Base-by-base conservation (phyloP, 2,797 vertebrate genomes). In the Falco naumanni region DNA sequence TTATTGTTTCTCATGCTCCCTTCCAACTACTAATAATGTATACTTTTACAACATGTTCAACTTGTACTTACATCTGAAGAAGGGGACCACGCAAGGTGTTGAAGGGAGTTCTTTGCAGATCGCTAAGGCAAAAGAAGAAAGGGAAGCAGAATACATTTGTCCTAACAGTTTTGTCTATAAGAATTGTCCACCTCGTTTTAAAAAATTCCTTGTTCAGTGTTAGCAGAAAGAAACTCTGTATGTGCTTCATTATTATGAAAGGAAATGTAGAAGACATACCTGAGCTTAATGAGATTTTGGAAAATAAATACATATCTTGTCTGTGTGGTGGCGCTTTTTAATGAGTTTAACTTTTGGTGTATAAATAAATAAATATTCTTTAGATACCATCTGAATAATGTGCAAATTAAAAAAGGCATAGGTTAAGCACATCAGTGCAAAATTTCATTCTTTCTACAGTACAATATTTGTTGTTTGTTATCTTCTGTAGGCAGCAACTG, bases 381-480 rank as follows among this genome's bases (percentile, higher is more conserved):
- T 60, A 81, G 94, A 91, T 90, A 75, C n/a, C 85, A 82, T 89
- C 86, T 80, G 84, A 92, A 90, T 82, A 94, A 86, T 25, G 76
- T 90, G 72, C 90, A 95, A 93, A 95, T 94, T 96, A 66, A 64
- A 88, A 84, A 63, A 89, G 72, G 64, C 66, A 91, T 21, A 79
- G 90, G 65, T 45, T 79, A 94, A 96, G 82, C 0, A 0, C 61
- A 83, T 70, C 82, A 17, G 17, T 88, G 84, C 50, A 79, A 85
- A 57, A 96, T 88, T 79, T 60, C 81, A n/a, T 85, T 94, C 53
- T 92, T 89, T 87, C 93, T 89, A 71, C 71, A 75, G 74, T 86
- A 74, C 78, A 88, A 72, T 93, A 92, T 96, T 96, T 96, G 84
- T 87, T 96, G 93, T 88, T 94, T 96, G 82, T 94, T 97, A 93